Percentiles rank a stretch among this genome's conserved stretches.
Conservation (phyloP, 2,888 invertebrate genomes). For the Linnaemya vulpina region DNA sequence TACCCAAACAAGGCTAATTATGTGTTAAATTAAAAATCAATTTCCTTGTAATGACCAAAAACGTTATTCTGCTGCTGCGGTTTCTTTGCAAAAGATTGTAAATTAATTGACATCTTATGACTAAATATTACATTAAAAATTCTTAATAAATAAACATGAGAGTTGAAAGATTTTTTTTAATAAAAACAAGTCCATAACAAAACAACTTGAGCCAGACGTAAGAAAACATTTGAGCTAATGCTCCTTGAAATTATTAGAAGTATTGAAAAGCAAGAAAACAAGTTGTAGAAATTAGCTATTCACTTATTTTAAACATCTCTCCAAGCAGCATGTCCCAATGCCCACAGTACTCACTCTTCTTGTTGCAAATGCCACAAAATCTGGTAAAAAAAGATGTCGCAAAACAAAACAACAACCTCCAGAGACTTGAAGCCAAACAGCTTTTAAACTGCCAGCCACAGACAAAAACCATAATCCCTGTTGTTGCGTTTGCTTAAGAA, state of each 20-base stretch:
- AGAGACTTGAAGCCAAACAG: constrained; percentile 48
- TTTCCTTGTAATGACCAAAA: constrained; percentile 71
- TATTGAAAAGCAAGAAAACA: constrained; percentile 47
- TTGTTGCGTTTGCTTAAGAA: constrained; percentile 14
- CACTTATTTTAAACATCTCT: constrained; percentile 67
- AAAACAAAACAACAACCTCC: constrained; percentile 40
- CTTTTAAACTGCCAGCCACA: not conserved
- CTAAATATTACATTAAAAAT: constrained; percentile 69
- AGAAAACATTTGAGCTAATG: constrained; percentile 4
- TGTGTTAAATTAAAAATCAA: constrained; percentile 72
- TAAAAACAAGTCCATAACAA: not conserved
- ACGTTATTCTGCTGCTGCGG: constrained; percentile 18
- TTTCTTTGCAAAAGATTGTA: constrained; percentile 29
- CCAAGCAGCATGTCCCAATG: constrained; percentile 34
- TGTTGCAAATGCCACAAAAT: constrained; percentile 8
- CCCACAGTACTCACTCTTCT: not conserved
- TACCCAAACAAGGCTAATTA: constrained; percentile 69
- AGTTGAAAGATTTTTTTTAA: constrained; percentile 11
- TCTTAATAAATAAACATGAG: constrained; percentile 70
- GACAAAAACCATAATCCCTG: constrained; percentile 23
- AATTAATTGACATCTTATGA: constrained; percentile 72
- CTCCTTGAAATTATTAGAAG: constrained; percentile 9
- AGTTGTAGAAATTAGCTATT: constrained; percentile 71
- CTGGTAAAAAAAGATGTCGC: not conserved
- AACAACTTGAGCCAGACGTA: constrained; percentile 2